Evolutionary conservation across 2,113 vertebrate genomes (phyloP), one percentile per base, ranked within the genome.

Genomic region (Ranitomeya variabilis): DNA sequence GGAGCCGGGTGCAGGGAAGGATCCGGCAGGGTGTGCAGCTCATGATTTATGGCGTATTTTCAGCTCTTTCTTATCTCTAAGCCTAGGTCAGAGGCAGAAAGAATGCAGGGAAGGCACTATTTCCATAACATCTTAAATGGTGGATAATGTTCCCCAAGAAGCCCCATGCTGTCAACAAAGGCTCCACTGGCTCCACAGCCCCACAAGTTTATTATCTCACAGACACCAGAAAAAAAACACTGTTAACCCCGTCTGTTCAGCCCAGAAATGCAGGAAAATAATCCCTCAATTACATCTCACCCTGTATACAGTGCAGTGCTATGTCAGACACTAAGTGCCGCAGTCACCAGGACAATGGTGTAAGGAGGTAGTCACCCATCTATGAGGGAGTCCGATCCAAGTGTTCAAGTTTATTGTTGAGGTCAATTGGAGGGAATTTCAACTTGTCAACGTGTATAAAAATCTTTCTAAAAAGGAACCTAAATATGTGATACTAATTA

Each of bases 41-140:
- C 87, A 87, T 83, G 91, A 94, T 93, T 94, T 94, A 93, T 93
- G 91, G 91, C 3, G 18, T 90, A 93, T 93, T 93, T 93, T 93
- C 89, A 91, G 90, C 90, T 91, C 90, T 91, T 93, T 91, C 94
- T 93, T 92, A 92, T 92, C 91, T 94, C 90, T 90, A 92, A 92
- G 92, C 91, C 90, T 89, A 90, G 90, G 92, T 93, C 91, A 93
- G 90, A 90, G 91, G 92, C 93, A 91, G 91, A 90, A 95, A 91
- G 90, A 91, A 91, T 89, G 90, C 89, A 90, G 91, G 92, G 83
- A 87, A 93, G 86, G 92, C 85, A 89, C 66, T 89, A 91, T 91
- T 91, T 91, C 91, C 87, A 92, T 91, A 94, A 92, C 91, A 91
- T 92, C 92, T 92, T 91, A 93, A 93, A 93, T 92, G 91, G 89